Evolutionary conservation across 2,888 invertebrate species (phyloP), one percentile per base, ranked within the genome.

Genomic region (Quadroppia sp.): DNA sequence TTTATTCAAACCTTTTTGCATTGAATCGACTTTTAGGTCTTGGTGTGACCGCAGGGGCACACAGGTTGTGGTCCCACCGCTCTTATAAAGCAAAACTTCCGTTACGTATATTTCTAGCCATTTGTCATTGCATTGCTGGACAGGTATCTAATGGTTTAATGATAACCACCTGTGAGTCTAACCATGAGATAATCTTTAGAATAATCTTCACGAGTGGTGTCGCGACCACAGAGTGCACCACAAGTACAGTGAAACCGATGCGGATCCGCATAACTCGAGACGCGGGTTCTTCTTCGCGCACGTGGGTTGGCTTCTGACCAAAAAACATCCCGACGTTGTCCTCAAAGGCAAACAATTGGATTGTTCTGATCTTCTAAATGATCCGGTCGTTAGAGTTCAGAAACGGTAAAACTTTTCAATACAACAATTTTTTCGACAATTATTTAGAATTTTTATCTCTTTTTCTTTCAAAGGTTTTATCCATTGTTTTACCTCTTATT

Each of bases 11-110:
- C 11, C 11, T 36, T 7, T 32, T 87, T 0, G 75, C 86, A 1
- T 82, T 92, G 73, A 86, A 87, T 0, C 78, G 86, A 0, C 79
- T 87, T 61, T 87, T 88, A 7, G 92, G 88, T 0, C 82, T 92
- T 82, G 95, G 96, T 0, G 89, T 95, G 72, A 96, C 96, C 1
- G 94, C 90, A 0, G 96, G 96, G 2, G 94, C 93, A 0, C 97
- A 97, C 81, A 86, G 97, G 78, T 86, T 95, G n/a, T 97, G 94
- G 94, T 89, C 94, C 0, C 97, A 97, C 83, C 86, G 89, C 79
- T 85, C 93, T 0, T 97, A 94, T 83, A 95, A 94, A 83, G 97
- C 96, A 0, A 89, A 87, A 78, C 86, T 90, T 84, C 94, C 92
- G 0, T 83, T 95, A 75, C 86, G 93, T 75, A 81, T 92, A 7